Evolutionary conservation across 2,113 vertebrate species (phyloP).

Genomic region (Gymnarchus niloticus): DNA sequence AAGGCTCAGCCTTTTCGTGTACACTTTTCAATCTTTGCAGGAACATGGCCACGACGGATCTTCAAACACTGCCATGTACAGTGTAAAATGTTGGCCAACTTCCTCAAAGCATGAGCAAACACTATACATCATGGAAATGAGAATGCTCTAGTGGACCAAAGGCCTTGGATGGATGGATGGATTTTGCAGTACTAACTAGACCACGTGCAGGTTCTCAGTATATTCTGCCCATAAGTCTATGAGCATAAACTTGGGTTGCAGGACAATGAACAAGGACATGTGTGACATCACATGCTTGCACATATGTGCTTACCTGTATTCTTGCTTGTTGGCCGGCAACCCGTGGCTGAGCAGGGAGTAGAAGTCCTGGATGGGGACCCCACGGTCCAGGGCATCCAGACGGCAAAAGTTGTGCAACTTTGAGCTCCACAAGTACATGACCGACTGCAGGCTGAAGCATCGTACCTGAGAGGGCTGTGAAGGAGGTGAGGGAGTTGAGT

Average conservation of each 20-base stretch:
- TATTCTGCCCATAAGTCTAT: no score
- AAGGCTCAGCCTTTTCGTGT: no score
- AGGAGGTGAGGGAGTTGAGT: neutral
- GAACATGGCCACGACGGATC: no score
- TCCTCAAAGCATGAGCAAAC: no score
- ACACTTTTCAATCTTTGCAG: no score
- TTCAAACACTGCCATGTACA: no score
- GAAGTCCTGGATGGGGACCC: slow-evolving; percentile 18
- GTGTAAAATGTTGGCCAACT: no score
- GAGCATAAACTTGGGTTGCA: neutral
- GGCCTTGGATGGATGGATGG: no score
- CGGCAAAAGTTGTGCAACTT: slow-evolving; percentile 21
- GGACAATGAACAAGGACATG: neutral
- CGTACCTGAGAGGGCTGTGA: slow-evolving; percentile 25
- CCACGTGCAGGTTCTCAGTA: no score
- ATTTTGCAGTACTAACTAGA: no score
- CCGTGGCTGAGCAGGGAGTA: slow-evolving; percentile 15
- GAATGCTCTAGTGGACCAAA: no score
- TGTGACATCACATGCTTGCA: neutral
- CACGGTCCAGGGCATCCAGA: slow-evolving; percentile 28
- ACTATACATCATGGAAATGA: no score
- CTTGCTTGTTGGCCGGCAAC: slow-evolving; percentile 21
- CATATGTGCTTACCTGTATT: slow-evolving; percentile 29
- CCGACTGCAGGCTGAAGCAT: slow-evolving; percentile 33
- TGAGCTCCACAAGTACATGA: slow-evolving; percentile 33